Percentiles rank a stretch among this genome's conserved stretches.
Conservation (phyloP, 2,113 vertebrate species). For the Piprites chloris region DNA sequence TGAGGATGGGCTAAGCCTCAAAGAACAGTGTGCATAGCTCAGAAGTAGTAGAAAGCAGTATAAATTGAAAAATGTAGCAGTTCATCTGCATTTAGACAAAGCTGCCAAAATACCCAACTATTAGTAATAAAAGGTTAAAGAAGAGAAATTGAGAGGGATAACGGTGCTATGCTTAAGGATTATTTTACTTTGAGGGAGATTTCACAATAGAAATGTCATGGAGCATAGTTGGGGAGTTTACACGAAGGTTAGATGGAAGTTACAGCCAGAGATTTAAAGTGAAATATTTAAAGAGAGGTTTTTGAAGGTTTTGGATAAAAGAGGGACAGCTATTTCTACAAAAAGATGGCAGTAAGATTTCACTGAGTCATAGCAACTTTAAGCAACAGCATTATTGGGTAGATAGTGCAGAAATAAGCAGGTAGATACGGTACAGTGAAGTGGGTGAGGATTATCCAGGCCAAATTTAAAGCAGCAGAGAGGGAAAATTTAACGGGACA, state of each 20-base stretch:
- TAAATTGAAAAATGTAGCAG: neutral
- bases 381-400: neutral
- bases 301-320: neutral
- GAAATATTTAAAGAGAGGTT: neutral
- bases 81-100: neutral
- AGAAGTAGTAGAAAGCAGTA: neutral
- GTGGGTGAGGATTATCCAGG: neutral
- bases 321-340: neutral
- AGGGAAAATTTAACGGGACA: neutral
- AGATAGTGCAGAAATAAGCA: neutral
- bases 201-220: neutral
- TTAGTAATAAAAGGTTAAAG: neutral
- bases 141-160: neutral
- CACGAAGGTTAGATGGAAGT: neutral
- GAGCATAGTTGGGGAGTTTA: neutral
- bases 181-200: neutral
- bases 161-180: neutral
- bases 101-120: neutral
- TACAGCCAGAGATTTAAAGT: neutral
- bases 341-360: neutral
- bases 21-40: neutral
- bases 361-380: neutral
- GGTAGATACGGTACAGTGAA: neutral
- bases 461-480: neutral
- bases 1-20: neutral